Evolutionary conservation across 2,113 vertebrate genomes (phyloP), one percentile per base, ranked within the genome.

Genomic region (Phylloscopus whistleri): DNA sequence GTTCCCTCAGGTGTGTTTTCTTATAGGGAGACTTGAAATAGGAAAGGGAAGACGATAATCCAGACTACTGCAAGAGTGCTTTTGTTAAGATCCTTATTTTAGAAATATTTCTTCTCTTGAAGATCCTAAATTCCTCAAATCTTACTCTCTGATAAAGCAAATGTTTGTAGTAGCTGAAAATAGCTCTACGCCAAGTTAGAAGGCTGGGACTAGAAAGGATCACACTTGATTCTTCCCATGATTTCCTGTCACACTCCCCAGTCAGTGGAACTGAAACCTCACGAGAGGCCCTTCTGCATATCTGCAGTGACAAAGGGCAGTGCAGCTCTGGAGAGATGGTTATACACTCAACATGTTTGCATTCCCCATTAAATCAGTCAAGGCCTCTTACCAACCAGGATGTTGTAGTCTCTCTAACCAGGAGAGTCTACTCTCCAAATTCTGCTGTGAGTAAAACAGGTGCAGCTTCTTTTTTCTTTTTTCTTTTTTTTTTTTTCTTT

Each of bases 381-480:
- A 83, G 63, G 21, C 56, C 13, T 93, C n/a, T 84, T 59, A 94
- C 43, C 49, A 91, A 17, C 35, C 41, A 78, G 56, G 37, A 89
- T 79, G 48, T 51, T 69, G n/a, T 43, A 51, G 41, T 55, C 66
- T 55, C 66, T 93, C 9, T 68, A 93, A 83, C 35, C 4, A 3
- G 44, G 46, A 85, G 44, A 84, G 53, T 88, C 82, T 68, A 31
- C 39, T 76, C 35, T 91, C 44, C 30, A 74, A 51, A 93, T 82
- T 70, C 44, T 84, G 19, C 66, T 92, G 46, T 68, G 23, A 96
- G n/a, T 27, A 74, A 93, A 95, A 93, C 96, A 94, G 85, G 91
- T 95, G 87, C 90, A 80, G 67, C 14, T 68, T 28, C 14, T 30
- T 60, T n/a, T 69, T 62, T 10, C 39, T 26, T 31, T 11, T 27